These are phyloP conservation scores for Acrocyrtus sp. DNA, from an alignment of 2,888 invertebrate genomes.

Conservation along the genomic window DNA sequence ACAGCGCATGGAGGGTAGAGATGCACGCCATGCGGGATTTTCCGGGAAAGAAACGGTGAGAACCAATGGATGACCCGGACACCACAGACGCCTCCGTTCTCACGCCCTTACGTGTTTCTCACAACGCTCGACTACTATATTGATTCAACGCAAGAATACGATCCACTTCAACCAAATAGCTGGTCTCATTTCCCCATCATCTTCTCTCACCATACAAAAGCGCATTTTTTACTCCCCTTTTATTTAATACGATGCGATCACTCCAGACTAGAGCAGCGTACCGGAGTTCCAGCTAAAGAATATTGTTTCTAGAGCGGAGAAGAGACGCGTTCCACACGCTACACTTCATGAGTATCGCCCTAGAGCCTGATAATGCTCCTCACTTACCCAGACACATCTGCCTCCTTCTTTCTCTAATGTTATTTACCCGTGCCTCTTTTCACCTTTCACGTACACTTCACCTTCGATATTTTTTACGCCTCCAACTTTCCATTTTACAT, in stretches of 20 bases:
- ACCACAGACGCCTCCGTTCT: conserved; percentile 63
- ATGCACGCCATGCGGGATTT: conserved; percentile 63
- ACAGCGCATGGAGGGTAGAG: conserved; percentile 62
- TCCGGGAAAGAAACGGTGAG: conserved; percentile 63
- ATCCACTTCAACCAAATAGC: conserved; percentile 13
- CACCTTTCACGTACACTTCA: conserved; percentile 34
- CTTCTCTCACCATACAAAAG: neutral
- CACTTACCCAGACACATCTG: conserved; percentile 8
- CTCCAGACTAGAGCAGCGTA: no score
- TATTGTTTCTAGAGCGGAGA: no score
- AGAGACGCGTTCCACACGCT: no score
- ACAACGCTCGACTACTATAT: conserved; percentile 63
- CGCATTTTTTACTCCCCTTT: neutral
- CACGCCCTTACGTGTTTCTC: conserved; percentile 64
- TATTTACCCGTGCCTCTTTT: conserved; percentile 42
- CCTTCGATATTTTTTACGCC: conserved; percentile 30
- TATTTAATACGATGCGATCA: neutral
- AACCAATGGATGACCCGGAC: conserved; percentile 64
- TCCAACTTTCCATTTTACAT: conserved; percentile 36
- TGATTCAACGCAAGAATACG: conserved; percentile 63
- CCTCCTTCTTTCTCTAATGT: conserved; percentile 2
- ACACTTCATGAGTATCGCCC: conserved; percentile 5
- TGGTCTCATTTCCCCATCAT: neutral
- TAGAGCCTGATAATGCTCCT: conserved; percentile 6
- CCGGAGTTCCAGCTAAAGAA: no score